phyloP scores from a whole-genome alignment of 1,140 invertebrate genomes.

The Grapholita molesta region DNA sequence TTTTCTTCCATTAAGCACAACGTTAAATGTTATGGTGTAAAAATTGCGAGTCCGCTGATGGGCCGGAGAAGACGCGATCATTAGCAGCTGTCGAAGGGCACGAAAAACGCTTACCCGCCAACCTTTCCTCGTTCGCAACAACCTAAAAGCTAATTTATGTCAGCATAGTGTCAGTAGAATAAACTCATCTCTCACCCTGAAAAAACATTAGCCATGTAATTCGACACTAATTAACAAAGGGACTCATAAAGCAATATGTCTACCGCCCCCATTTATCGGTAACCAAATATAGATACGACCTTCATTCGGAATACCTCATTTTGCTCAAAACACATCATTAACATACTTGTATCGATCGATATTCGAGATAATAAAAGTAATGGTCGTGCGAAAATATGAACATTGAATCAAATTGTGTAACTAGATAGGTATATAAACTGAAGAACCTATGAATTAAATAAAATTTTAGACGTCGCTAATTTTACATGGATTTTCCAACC shows the following conservation, averaged over 20 bases:
- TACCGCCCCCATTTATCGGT: conserved; percentile 42
- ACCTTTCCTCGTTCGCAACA: not conserved
- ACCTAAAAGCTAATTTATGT: conserved; percentile 13
- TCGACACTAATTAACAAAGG: conserved; percentile 60
- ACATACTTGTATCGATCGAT: no score
- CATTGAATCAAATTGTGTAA: no score
- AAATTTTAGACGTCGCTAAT: no score
- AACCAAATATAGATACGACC: conserved; percentile 30
- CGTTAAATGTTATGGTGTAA: not conserved
- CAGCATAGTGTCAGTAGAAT: conserved; percentile 9
- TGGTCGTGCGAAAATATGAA: no score
- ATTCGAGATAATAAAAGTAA: no score
- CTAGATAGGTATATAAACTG: no score
- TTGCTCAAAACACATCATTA: conserved; percentile 17
- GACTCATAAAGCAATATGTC: conserved; percentile 60
- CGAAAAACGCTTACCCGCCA: not conserved
- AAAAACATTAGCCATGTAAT: conserved; percentile 55
- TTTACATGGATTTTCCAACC: no score
- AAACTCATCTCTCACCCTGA: conserved; percentile 19
- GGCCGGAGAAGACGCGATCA: not conserved
- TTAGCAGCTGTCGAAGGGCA: conserved; percentile 10
- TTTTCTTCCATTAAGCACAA: not conserved
- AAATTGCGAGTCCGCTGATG: not conserved
- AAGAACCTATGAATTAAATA: no score
- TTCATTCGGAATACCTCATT: conserved; percentile 19